Percentiles rank a stretch among this genome's conserved stretches.
Conservation (phyloP, 2,888 invertebrate genomes). For the Acronicta alni region DNA sequence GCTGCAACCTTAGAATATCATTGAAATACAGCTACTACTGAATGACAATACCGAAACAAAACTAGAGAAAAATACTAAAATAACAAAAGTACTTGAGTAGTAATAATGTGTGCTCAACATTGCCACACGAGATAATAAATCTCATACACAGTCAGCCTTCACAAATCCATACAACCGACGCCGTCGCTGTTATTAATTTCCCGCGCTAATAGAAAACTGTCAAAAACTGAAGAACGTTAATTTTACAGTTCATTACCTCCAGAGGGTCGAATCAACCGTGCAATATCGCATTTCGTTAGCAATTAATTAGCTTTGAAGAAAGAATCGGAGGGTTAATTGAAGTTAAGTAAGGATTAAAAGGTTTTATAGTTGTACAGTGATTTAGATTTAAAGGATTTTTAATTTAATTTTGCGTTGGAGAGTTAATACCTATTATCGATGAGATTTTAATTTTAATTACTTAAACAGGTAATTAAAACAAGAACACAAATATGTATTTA, state of each 20-base stretch:
- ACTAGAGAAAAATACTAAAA: neutral
- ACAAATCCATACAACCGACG: slow-evolving; percentile 33
- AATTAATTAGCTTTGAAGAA: slow-evolving; percentile 56
- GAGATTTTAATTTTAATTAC: no score
- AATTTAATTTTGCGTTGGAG: slow-evolving; percentile 19
- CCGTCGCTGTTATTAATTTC: slow-evolving; percentile 51
- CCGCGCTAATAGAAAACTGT: slow-evolving; percentile 60
- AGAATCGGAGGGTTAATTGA: slow-evolving; percentile 53
- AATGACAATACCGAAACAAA: neutral
- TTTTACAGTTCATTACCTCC: slow-evolving; percentile 58
- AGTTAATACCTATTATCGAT: neutral
- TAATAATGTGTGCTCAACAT: neutral
- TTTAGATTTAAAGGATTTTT: slow-evolving; percentile 14
- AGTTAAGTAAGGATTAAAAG: slow-evolving; percentile 47
- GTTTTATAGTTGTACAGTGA: slow-evolving; percentile 29
- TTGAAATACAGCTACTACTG: no score
- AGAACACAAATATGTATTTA: no score
- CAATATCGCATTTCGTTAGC: slow-evolving; percentile 54
- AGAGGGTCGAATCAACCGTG: slow-evolving; percentile 49
- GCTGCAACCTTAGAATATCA: no score
- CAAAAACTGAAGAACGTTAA: slow-evolving; percentile 60
- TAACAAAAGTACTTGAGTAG: no score
- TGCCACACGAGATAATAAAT: slow-evolving; percentile 20
- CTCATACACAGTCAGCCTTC: slow-evolving; percentile 22
- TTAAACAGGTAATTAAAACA: no score